Base-by-base conservation (phyloP, 2,888 invertebrate genomes). In the Belgica antarctica region DNA sequence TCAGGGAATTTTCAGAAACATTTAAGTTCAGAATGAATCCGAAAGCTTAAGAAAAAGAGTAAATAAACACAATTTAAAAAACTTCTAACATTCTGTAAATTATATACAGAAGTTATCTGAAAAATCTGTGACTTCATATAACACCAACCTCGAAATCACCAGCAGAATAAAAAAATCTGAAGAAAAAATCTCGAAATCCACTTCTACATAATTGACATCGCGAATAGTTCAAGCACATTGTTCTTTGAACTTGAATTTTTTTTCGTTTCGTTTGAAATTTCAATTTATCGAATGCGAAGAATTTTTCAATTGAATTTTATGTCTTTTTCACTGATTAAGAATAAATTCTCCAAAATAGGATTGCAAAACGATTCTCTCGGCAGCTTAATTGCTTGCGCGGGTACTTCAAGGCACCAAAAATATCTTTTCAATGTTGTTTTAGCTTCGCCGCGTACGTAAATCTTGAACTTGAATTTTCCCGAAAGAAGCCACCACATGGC, bases 271-370 rank as follows among this genome's bases (percentile, higher is more conserved):
- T 31, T 31, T 31, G 34, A 8, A 12, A 52, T 19, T 12, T 12
- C 19, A 52, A 12, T 52, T n/a, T n/a, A 52, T 17, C 22, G 52
- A 22, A n/a, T 12, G 52, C 2, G n/a, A n/a, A n/a, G n/a, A n/a
- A n/a, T n/a, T 8, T 41, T 41, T 52, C 52, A 52, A 52, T 52
- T 52, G 52, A 22, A 1, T 52, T 52, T 52, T 52, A 52, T 52
- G 52, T 52, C 17, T 17, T 52, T 22, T 52, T n/a, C n/a, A 52
- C 22, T 52, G 52, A 52, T 52, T 31, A 52, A 52, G 52, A 17
- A 31, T 8, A 12, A 31, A 31, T 3, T 8, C 22, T 7, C 52
- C 22, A 17, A 52, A 10, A 22, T 22, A 17, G 22, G 22, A 22
- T 52, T 52, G 52, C 52, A 4, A 52, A 52, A 52, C 4, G 8